phyloP scores from a whole-genome alignment of 2,888 invertebrate species.

The Pollenia angustigena region DNA sequence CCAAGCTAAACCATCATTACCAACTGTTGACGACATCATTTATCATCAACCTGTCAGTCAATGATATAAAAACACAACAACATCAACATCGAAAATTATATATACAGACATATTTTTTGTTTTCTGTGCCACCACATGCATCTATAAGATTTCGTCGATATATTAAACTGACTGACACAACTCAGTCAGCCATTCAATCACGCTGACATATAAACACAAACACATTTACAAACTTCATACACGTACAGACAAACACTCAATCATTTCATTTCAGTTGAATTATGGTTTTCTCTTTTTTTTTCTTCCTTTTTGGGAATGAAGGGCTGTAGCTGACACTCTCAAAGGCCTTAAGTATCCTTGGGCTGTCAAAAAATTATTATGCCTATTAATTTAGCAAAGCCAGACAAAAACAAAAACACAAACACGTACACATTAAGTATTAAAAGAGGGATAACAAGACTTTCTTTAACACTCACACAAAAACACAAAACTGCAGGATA shows the following conservation, averaged over 20 bases:
- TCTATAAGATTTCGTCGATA: slow-evolving; percentile 55
- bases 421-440: neutral
- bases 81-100: slow-evolving; percentile 11
- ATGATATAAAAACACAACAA: slow-evolving; percentile 59
- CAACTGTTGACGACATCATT: slow-evolving; percentile 82
- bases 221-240: slow-evolving; percentile 43
- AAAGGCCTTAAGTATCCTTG: slow-evolving; percentile 80
- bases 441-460: slow-evolving; percentile 40
- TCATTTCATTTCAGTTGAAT: slow-evolving; percentile 64
- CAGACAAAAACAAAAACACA: slow-evolving; percentile 48
- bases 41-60: slow-evolving; percentile 83
- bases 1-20: slow-evolving; percentile 62
- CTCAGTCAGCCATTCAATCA: slow-evolving; percentile 74
- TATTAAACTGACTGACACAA: slow-evolving; percentile 76
- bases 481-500: slow-evolving; percentile 41
- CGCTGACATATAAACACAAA: slow-evolving; percentile 63
- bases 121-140: slow-evolving; percentile 48
- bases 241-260: slow-evolving; percentile 58
- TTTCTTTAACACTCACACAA: slow-evolving; percentile 11
- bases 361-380: slow-evolving; percentile 83
- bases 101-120: neutral
- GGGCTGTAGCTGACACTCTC: slow-evolving; percentile 73
- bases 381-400: slow-evolving; percentile 80
- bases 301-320: slow-evolving; percentile 52
- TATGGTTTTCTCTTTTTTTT: neutral